Base-by-base conservation (phyloP, 2,113 vertebrate species). In the Archilochus colubris region DNA sequence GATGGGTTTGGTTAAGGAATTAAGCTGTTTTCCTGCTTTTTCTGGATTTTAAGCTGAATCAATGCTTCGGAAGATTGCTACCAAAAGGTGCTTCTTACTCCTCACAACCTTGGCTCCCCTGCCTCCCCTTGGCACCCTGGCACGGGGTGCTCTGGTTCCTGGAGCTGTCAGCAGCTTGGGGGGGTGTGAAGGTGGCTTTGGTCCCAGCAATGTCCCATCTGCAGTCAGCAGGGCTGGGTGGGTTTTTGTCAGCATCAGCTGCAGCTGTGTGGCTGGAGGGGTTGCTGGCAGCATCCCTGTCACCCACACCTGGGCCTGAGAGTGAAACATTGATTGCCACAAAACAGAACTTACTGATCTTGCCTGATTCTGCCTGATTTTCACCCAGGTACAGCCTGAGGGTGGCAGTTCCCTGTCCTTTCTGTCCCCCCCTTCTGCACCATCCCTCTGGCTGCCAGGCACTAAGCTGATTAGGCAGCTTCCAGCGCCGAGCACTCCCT, bases 391-490 rank as follows among this genome's bases (percentile, higher is more conserved):
- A 19, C 3, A 33, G 40, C 21, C 59, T 63, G 38, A 48, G 50
- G 54, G 16, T 59, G 6, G 68, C 59, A 6, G 13, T 44, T 61
- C 28, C 27, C 33, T 21, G 14, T 75, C 58, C n/a, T 63, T 5
- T 27, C 6, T 2, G 3, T 93, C 63, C 85, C 62, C 74, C 63
- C 86, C 75, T 70, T 54, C 81, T 93, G 89, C 16, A 7, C 73
- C 4, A 7, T n/a, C 17, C 19, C 68, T 16, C 23, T 43, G 2
- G 4, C 20, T 36, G 27, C 0, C 2, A 67, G 28, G 54, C 54
- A 19, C 54, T 87, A 91, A 96, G 94, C 78, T 82, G 93, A 89
- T 97, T 85, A 94, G 58, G 69, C 74, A 75, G 82, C 91, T 93
- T 94, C 95, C 81, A 87, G 66, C 82, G 69, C 69, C 3, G 11